phyloP scores from a whole-genome alignment of 2,113 vertebrate genomes.

The Gracilinanus agilis region DNA sequence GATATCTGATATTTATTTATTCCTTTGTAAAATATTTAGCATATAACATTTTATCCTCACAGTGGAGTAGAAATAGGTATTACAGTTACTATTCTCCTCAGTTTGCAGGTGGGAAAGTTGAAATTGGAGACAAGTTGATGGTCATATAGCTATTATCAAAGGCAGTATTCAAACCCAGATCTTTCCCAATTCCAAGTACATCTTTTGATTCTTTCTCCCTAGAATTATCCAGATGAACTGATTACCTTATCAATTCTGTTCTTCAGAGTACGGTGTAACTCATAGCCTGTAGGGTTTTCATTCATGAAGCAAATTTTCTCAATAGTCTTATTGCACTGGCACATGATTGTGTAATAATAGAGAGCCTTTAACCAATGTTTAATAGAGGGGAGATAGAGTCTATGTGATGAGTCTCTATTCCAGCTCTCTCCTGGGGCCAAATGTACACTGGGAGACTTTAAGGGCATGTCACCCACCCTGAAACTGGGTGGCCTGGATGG shows the following conservation, averaged over 20 bases:
- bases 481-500: too few relatives aligned
- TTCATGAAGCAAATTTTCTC: not conserved
- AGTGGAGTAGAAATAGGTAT: not conserved
- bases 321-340: not conserved
- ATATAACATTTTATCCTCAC: not conserved
- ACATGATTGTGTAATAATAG: too few relatives aligned
- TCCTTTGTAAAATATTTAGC: not conserved
- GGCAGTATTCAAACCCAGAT: not conserved
- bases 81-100: not conserved
- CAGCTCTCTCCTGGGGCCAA: too few relatives aligned
- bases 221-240: not conserved
- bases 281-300: not conserved
- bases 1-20: not conserved
- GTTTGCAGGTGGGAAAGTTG: not conserved
- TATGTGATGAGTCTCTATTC: too few relatives aligned
- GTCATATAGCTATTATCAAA: not conserved
- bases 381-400: too few relatives aligned
- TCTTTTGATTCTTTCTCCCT: not conserved
- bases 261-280: not conserved
- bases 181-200: not conserved
- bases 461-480: too few relatives aligned
- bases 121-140: not conserved
- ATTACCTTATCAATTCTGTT: not conserved
- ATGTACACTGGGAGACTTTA: too few relatives aligned
- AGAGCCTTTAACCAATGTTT: too few relatives aligned